Conservation (phyloP, 2,797 vertebrate genomes). For the Rhinichthys osculus region DNA sequence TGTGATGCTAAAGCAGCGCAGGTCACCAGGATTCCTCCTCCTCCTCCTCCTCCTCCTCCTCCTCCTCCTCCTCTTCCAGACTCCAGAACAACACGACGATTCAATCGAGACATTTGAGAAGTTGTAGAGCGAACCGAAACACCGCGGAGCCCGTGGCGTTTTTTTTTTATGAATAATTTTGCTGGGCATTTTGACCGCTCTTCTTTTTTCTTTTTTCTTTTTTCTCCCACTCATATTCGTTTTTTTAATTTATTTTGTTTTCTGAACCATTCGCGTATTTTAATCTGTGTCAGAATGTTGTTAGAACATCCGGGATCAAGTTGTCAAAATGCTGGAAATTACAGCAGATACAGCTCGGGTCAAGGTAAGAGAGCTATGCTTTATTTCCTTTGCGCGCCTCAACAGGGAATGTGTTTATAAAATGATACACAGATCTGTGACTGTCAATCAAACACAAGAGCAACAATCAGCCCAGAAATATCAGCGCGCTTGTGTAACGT, state of each 20-base stretch:
- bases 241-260: neutral
- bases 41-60: neutral
- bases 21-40: constrained; percentile 63
- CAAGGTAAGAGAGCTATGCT: constrained; percentile 80
- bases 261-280: neutral
- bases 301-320: constrained; percentile 85
- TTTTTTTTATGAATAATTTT: constrained; percentile 29
- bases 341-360: constrained; percentile 78
- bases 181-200: neutral
- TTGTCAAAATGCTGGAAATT: constrained; percentile 77
- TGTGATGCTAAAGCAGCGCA: constrained; percentile 65
- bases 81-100: constrained; percentile 55
- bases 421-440: neutral
- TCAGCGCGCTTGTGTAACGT: too few relatives aligned
- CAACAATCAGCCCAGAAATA: too few relatives aligned
- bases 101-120: constrained; percentile 68
- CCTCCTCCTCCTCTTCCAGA: neutral
- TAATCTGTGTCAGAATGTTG: constrained; percentile 73
- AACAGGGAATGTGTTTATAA: neutral
- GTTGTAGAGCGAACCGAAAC: constrained; percentile 53
- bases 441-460: neutral
- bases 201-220: neutral
- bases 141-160: constrained; percentile 36
- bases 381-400: neutral
- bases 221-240: neutral